Evolutionary conservation across 2,797 vertebrate genomes (phyloP).

Genomic region (Ctenochaetus hawaiiensis): DNA sequence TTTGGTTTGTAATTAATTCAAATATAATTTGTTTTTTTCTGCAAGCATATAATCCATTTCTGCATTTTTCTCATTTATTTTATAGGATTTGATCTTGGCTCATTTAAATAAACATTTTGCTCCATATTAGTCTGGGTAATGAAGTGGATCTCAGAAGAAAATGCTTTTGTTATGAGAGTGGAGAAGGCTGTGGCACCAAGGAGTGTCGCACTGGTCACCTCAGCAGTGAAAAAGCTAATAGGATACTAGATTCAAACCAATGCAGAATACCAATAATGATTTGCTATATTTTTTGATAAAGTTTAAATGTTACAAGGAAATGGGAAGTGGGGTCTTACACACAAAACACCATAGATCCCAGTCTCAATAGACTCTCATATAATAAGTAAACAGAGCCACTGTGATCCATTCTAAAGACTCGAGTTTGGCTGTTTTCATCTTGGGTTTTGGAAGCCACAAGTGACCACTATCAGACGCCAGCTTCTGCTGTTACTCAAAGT

Average conservation of each 20-base stretch:
- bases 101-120: conserved; percentile 85
- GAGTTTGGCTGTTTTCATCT: too few species aligned
- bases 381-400: too few species aligned
- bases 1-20: conserved; percentile 79
- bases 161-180: conserved; percentile 77
- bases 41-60: conserved; percentile 77
- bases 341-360: background rate
- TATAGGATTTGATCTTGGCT: conserved; percentile 75
- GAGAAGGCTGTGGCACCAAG: conserved; percentile 58
- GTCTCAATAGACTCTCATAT: background rate
- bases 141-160: conserved; percentile 81
- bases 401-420: too few species aligned
- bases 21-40: conserved; percentile 63
- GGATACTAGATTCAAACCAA: conserved; percentile 61
- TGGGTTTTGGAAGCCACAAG: too few species aligned
- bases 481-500: too few species aligned
- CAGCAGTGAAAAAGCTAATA: conserved; percentile 71
- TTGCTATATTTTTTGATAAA: conserved; percentile 26
- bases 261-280: conserved; percentile 40
- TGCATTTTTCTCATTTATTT: conserved; percentile 73
- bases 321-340: background rate
- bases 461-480: too few species aligned
- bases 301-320: conserved; percentile 35
- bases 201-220: conserved; percentile 76
- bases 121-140: conserved; percentile 84